Evolutionary conservation across 2,113 vertebrate genomes (phyloP), one percentile per base, ranked within the genome.

Genomic region (Neogobius melanostomus): DNA sequence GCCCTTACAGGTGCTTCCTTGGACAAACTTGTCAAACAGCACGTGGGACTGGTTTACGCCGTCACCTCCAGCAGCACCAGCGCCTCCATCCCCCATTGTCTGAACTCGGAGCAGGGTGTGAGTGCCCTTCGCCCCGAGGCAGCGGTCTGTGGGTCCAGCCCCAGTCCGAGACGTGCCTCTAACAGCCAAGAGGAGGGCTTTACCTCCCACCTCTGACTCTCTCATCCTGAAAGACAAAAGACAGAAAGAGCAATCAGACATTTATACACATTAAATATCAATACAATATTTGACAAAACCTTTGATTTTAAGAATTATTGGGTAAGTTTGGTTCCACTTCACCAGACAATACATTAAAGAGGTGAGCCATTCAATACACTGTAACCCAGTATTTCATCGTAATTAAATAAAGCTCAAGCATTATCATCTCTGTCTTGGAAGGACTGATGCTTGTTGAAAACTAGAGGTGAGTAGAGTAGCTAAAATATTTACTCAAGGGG

Each of bases 1-100:
- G 51, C 95, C 97, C 84, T 99, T 99, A 69, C 92, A 99, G n/a
- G 98, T 99, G 77, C 90, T 87, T 54, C 94, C 98, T 89, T 98
- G 97, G 87, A 98, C 96, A 50, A 99, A 99, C 56, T 91, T 94
- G 92, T 99, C 98, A 1, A 99, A 99, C 78, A 98, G 93, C 79
- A 92, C 79, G 0, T 98, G 97, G 56, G 97, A 93, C 49, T 71
- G 92, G 85, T 95, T 96, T 47, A 91, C 88, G 52, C 92, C 90
- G 61, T 94, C 92, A 81, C 88, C 87, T 56, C 90, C 90, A 5
- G 75, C 15, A 4, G 80, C 84, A 59, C 75, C 28, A 6, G 67
- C 66, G 1, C 87, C 87, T 81, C 88, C 89, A 87, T 93, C 92
- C 77, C 91, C 92, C 93, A 94, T 94, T 80, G 82, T 92, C 83